Evolutionary conservation across 1,140 invertebrate species (phyloP), one percentile per base, ranked within the genome.

Genomic region (Drosophila asahinai): DNA sequence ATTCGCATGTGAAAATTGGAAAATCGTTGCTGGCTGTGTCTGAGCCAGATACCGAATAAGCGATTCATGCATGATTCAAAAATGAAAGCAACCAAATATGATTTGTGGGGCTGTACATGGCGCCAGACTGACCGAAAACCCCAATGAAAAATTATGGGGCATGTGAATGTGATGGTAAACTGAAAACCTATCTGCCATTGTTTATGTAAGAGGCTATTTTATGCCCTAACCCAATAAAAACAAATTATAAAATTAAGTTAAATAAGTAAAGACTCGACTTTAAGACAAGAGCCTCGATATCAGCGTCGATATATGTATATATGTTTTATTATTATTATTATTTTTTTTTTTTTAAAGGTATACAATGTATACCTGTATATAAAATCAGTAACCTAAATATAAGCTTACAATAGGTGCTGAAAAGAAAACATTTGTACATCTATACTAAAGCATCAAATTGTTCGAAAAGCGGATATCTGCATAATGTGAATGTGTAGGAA

Each of bases 1-100:
- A 89, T 84, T 90, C 86, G 86, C 86, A 90, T 90, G 81, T 86
- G 86, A 89, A 89, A 89, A 89, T 83, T 84, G 78, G 78, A 89
- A 89, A 89, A 87, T 87, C 76, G 84, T 64, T 72, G 25, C 30
- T 62, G n/a, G 36, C 2, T 7, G 5, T 6, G 27, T 55, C 60
- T 72, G 33, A n/a, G 42, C 66, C 74, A 45, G 73, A 67, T 61
- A 52, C 57, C 47, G 11, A 43, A 7, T 22, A 38, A 43, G 22
- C 40, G 52, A 79, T 79, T 76, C 82, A 86, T 86, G 83, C 74
- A 79, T 86, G 75, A 59, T 54, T 51, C 48, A 60, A 58, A 77
- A 65, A 80, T 64, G 52, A 47, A 71, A 63, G 49, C 42, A 49
- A 38, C 25, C 59, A 45, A 25, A 33, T 63, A 64, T 77, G 58